Evolutionary conservation across 2,113 vertebrate genomes (phyloP).

Genomic region (Balaenoptera acutorostrata): DNA sequence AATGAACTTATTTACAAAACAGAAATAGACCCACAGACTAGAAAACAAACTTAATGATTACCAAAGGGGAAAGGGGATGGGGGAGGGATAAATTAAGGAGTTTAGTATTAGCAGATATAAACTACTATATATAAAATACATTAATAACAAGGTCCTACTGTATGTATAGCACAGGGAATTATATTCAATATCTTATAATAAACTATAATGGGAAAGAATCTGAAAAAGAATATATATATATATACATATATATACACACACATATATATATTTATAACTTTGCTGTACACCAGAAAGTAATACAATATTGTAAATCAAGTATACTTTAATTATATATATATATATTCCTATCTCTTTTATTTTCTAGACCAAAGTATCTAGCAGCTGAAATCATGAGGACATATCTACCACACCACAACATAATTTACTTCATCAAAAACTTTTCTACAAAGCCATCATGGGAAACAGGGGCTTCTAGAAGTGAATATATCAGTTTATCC

Average conservation of each 20-base stretch:
- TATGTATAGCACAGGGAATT: neutral
- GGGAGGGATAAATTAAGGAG: neutral
- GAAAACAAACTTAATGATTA: neutral
- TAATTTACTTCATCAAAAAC: slow-evolving; percentile 14
- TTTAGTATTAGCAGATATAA: neutral
- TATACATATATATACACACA: too few species aligned
- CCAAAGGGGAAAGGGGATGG: neutral
- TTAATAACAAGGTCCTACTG: neutral
- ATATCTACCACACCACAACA: neutral
- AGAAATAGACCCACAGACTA: neutral
- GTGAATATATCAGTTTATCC: neutral
- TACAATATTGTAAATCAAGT: neutral
- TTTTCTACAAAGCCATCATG: neutral
- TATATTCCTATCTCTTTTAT: neutral
- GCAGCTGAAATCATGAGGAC: neutral
- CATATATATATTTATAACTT: neutral
- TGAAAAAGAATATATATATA: neutral
- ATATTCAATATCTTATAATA: neutral
- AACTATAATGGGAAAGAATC: neutral
- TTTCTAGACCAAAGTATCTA: neutral
- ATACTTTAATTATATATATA: neutral
- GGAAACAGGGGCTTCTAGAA: neutral
- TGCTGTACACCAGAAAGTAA: neutral
- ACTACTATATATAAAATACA: neutral
- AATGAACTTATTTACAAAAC: neutral